Conservation (phyloP, 1,140 invertebrate genomes). For the Drosophila bocqueti region DNA sequence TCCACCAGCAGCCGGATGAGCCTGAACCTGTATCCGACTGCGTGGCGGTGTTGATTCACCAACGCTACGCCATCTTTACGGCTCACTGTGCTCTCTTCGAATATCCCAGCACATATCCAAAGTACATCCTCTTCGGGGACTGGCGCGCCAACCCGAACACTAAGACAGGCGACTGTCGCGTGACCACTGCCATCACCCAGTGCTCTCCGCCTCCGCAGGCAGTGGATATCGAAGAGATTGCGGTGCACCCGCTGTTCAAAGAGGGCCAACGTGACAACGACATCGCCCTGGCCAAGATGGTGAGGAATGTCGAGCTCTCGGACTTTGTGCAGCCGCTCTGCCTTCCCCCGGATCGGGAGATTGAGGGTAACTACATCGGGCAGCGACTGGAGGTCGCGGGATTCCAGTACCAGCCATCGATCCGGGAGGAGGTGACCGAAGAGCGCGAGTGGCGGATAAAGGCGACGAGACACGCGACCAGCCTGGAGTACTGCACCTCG, state of each 20-base stretch:
- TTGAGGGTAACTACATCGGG: slow-evolving; percentile 7
- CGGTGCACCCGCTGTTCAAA: slow-evolving; percentile 18
- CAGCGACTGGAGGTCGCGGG: slow-evolving; percentile 17
- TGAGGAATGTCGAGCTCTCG: slow-evolving; percentile 6
- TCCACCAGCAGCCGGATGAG: not conserved
- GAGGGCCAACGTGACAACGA: not conserved
- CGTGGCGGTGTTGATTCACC: slow-evolving; percentile 17
- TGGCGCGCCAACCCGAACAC: not conserved
- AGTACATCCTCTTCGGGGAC: slow-evolving; percentile 10
- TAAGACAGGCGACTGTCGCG: not conserved
- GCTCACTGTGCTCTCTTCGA: slow-evolving; percentile 15
- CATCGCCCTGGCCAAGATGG: slow-evolving; percentile 27
- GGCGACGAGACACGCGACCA: not conserved
- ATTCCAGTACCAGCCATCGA: not conserved
- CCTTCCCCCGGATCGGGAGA: slow-evolving; percentile 8
- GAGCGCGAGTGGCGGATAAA: slow-evolving; percentile 10
- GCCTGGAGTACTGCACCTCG: slow-evolving; percentile 1
- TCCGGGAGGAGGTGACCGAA: not conserved
- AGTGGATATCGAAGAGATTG: slow-evolving; percentile 19
- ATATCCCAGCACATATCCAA: not conserved
- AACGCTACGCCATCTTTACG: slow-evolving; percentile 13
- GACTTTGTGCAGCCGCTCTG: slow-evolving; percentile 21
- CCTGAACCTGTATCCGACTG: not conserved
- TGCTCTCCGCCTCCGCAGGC: slow-evolving; percentile 15
- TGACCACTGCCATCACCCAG: not conserved